Conservation (phyloP, 2,113 vertebrate species). For the Varanus salvator region DNA sequence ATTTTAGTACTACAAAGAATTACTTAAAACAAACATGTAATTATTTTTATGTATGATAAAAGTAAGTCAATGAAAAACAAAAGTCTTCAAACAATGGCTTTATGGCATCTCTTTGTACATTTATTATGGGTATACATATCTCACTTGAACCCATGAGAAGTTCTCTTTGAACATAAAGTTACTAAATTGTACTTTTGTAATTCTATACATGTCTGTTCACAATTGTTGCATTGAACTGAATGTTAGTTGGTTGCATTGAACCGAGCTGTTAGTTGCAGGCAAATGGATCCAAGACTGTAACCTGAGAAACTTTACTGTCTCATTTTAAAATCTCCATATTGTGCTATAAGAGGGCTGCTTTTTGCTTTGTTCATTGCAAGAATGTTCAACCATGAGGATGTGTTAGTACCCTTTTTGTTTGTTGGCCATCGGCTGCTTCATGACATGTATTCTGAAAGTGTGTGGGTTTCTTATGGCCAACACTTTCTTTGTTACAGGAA, state of each 20-base stretch:
- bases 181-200: too few species aligned
- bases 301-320: background rate
- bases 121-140: slow-evolving; percentile 15
- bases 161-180: too few species aligned
- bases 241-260: too few species aligned
- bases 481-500: background rate
- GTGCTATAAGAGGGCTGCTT: background rate
- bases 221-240: too few species aligned
- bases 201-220: too few species aligned
- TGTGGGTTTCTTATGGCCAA: background rate
- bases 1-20: slow-evolving; percentile 50
- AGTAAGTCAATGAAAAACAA: slow-evolving; percentile 1
- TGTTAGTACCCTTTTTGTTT: background rate
- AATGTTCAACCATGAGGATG: background rate
- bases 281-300: too few species aligned
- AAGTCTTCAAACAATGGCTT: background rate
- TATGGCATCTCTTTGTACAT: background rate
- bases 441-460: accelerated
- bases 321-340: background rate
- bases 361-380: background rate
- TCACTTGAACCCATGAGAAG: background rate
- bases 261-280: too few species aligned
- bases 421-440: background rate
- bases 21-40: slow-evolving; percentile 63
- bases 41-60: slow-evolving; percentile 36